Evolutionary conservation across 2,888 invertebrate genomes (phyloP).

Genomic region (Trisateles emortualis): DNA sequence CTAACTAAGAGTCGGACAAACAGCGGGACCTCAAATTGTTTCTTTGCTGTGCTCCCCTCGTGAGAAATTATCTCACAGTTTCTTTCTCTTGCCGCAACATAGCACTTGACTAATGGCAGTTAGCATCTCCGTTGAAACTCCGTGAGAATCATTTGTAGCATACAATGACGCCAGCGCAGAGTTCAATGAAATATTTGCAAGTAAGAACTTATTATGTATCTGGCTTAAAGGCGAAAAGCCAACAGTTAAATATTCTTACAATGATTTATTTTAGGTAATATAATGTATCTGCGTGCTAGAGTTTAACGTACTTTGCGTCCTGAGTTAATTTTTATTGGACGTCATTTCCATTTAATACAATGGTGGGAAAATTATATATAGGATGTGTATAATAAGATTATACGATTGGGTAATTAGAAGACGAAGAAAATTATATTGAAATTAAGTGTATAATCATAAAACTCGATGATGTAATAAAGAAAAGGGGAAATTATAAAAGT

Average conservation of each 20-base stretch:
- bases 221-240: slow-evolving; percentile 9
- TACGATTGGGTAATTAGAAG: slow-evolving; percentile 45
- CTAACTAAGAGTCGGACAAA: slow-evolving; percentile 56
- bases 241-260: slow-evolving; percentile 25
- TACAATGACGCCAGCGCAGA: slow-evolving; percentile 52
- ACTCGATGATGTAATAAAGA: slow-evolving; percentile 26
- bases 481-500: slow-evolving; percentile 27
- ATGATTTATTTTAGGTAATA: slow-evolving; percentile 27
- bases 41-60: slow-evolving; percentile 59
- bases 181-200: slow-evolving; percentile 54
- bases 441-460: slow-evolving; percentile 44
- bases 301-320: slow-evolving; percentile 17
- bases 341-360: slow-evolving; percentile 35
- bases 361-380: slow-evolving; percentile 43
- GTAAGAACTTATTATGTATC: slow-evolving; percentile 37
- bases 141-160: slow-evolving; percentile 62
- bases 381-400: slow-evolving; percentile 47
- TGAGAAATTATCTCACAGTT: slow-evolving; percentile 73
- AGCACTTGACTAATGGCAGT: slow-evolving; percentile 64
- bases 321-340: slow-evolving; percentile 24
- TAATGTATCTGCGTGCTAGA: slow-evolving; percentile 11
- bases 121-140: slow-evolving; percentile 54
- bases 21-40: slow-evolving; percentile 64
- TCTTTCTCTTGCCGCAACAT: slow-evolving; percentile 66
- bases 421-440: slow-evolving; percentile 54